These are phyloP conservation scores for Monarcha castaneiventris DNA, from an alignment of 2,113 vertebrate species.

Conservation along the genomic window DNA sequence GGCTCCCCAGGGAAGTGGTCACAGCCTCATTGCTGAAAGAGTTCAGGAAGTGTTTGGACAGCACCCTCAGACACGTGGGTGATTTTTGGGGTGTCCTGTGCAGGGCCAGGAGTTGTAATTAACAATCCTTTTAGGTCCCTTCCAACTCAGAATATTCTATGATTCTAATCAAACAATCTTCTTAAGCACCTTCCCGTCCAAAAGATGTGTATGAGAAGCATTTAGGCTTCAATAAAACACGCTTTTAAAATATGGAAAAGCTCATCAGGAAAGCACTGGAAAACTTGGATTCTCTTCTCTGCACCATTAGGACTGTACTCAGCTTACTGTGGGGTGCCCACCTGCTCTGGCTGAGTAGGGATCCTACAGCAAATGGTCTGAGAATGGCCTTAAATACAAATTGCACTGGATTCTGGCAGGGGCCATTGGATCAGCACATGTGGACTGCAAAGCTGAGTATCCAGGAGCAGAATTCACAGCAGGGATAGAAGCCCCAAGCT, in stretches of 20 bases:
- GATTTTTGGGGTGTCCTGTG: neutral
- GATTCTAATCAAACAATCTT: neutral
- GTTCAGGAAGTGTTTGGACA: neutral
- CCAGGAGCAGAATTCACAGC: neutral
- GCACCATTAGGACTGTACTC: neutral
- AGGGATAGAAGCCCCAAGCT: neutral
- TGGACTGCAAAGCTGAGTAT: neutral
- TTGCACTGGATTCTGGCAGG: neutral
- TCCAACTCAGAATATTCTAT: neutral
- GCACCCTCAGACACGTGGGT: neutral
- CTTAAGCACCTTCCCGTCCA: neutral
- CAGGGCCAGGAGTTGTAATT: neutral
- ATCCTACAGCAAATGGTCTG: neutral
- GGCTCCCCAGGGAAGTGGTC: neutral
- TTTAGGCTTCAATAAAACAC: neutral
- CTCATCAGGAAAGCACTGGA: neutral
- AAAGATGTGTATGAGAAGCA: neutral
- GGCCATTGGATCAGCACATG: accelerated
- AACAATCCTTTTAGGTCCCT: neutral
- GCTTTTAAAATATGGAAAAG: neutral
- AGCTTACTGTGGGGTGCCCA: neutral
- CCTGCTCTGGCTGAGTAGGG: neutral
- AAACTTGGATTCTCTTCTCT: neutral
- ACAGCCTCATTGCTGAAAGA: neutral
- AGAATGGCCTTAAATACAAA: neutral